A percentile compares a stretch with the other conserved stretches of the same genome.
Conservation (phyloP, 2,797 vertebrate genomes). For the Diplodus sargus region DNA sequence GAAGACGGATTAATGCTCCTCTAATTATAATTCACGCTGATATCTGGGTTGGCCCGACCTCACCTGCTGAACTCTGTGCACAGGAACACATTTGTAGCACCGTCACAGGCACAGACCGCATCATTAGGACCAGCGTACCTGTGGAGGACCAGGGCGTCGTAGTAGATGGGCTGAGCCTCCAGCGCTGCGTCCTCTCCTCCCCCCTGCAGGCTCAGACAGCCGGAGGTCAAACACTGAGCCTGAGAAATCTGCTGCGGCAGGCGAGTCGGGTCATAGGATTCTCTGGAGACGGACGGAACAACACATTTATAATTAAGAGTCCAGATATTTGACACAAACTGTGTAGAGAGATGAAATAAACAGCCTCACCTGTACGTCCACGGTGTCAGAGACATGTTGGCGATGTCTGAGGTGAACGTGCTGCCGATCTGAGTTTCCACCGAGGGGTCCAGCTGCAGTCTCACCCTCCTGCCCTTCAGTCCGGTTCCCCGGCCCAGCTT, state of each 20-base stretch:
- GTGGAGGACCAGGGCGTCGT: conserved; percentile 77
- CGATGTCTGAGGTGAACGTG: not conserved
- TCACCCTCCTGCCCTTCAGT: conserved; percentile 12
- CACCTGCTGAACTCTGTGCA: not conserved
- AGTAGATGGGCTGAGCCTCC: conserved; percentile 77
- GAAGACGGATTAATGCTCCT: not conserved
- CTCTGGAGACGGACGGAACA: conserved; percentile 51
- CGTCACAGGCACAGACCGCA: not conserved
- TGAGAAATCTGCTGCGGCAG: conserved; percentile 71
- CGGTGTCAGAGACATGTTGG: conserved; percentile 79
- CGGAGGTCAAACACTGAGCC: conserved; percentile 72
- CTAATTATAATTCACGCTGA: not conserved
- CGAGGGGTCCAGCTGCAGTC: conserved; percentile 33
- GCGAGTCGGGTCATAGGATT: conserved; percentile 44
- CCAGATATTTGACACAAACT: not conserved
- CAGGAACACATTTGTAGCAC: not conserved
- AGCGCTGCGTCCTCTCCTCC: conserved; percentile 65
- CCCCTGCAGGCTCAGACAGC: conserved; percentile 68
- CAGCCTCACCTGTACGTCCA: conserved; percentile 82
- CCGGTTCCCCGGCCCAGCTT: not conserved
- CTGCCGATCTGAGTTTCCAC: not conserved
- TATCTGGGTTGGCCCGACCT: not conserved
- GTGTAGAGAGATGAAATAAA: not conserved
- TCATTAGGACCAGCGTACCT: conserved; percentile 51
- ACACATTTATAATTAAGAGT: no score